Evolutionary conservation across 1,140 invertebrate species (phyloP), one percentile per base, ranked within the genome.

Genomic region (Hyposmocoma kahamanoa): DNA sequence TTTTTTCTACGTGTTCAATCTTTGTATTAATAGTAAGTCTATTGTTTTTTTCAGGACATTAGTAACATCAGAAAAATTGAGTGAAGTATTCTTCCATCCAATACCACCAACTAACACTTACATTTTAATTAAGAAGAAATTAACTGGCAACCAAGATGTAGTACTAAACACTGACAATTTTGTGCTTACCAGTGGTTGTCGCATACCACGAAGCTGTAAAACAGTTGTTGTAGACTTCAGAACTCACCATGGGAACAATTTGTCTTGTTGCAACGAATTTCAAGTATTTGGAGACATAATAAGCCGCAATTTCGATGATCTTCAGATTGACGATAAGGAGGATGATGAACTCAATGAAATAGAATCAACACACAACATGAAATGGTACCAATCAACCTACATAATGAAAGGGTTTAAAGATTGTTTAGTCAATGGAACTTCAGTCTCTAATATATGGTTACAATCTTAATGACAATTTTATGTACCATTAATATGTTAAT

Each of bases 321-420:
- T 70, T 8, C 56, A 66, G 28, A 47, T 69, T 30, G 46, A 53
- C 9, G 44, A 42, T 11, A 34, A 60, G 47, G 42, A 59, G 13
- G 36, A 56, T 22, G 15, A 45, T 30, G 58, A 73, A 20, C 72
- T 69, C 44, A 47, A 47, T 61, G 72, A 79, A 60, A 80, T 84
- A 41, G 73, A 78, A 49, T 75, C 76, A 2, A 72, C 66, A 10
- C 58, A 74, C 28, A 46, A 42, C 17, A 50, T 57, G 1, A 70
- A 64, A 50, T 84, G 80, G 80, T 84, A 72, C 54, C 78, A 82
- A 46, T 84, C 72, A 5, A 67, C 56, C 21, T 82, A 80, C 69
- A 59, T 84, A 9, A 80, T 84, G 77, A 84, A 82, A 57, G 80
- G 78, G 3, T 84, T 84, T 50, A 84, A 77, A 63, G 80, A 84